Percentiles rank a stretch among this genome's conserved stretches.
phyloP scores from a whole-genome alignment of 2,797 vertebrate genomes.

The Gadopsis bispinosus region DNA sequence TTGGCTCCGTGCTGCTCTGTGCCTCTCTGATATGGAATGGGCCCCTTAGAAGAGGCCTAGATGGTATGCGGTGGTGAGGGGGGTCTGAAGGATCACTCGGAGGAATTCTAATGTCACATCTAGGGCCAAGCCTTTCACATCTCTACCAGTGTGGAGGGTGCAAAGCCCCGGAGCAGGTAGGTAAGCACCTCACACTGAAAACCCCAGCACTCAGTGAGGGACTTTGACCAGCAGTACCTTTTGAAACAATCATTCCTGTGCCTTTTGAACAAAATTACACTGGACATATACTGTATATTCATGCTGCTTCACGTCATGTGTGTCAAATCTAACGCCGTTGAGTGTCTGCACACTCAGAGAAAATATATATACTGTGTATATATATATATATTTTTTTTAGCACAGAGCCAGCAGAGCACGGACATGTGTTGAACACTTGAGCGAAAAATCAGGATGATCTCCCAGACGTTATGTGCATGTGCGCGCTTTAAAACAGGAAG shows the following conservation, averaged over 20 bases:
- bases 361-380: not conserved
- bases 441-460: constrained; percentile 37
- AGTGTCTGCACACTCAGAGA: constrained; percentile 15
- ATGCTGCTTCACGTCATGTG: constrained; percentile 12
- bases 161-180: constrained; percentile 64
- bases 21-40: constrained; percentile 72
- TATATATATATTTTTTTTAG: not conserved
- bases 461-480: constrained; percentile 34
- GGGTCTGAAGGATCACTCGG: constrained; percentile 67
- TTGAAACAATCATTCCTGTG: constrained; percentile 39
- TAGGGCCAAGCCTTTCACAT: constrained; percentile 69
- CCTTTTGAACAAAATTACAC: constrained; percentile 45
- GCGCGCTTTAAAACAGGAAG: constrained; percentile 67
- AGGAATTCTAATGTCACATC: constrained; percentile 73
- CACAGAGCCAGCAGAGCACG: constrained; percentile 28
- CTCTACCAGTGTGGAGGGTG: constrained; percentile 57
- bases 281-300: constrained; percentile 9
- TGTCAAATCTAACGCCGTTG: constrained; percentile 7
- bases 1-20: constrained; percentile 69
- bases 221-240: constrained; percentile 56
- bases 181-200: constrained; percentile 46
- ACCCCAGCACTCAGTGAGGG: constrained; percentile 39
- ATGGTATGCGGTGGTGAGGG: constrained; percentile 66
- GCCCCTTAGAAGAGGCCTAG: constrained; percentile 67
- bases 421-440: constrained; percentile 60